Evolutionary conservation across 2,113 vertebrate genomes (phyloP).

Genomic region (Galbula dea): DNA sequence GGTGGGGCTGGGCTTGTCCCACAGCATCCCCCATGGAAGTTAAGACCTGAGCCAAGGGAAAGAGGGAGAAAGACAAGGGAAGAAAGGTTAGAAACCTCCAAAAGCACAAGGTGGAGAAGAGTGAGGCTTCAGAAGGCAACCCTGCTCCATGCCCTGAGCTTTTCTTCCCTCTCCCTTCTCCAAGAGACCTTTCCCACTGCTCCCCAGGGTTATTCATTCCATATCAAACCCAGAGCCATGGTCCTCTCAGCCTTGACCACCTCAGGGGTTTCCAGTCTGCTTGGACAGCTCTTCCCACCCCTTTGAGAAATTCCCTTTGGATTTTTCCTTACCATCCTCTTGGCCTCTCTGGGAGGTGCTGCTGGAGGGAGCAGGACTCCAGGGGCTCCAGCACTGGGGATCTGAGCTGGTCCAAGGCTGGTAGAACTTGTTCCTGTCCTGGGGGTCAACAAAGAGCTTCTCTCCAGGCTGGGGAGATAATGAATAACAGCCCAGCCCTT

Average conservation of each 20-base stretch:
- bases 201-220: neutral
- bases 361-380: fast-evolving
- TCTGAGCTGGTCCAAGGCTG: neutral
- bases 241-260: neutral
- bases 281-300: neutral
- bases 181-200: neutral
- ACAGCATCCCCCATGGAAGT: fast-evolving
- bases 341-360: neutral
- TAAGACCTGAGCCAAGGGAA: neutral
- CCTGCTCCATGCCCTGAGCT: too few species aligned
- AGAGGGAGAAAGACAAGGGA: too few species aligned
- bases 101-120: neutral
- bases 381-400: fast-evolving
- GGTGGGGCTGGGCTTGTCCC: neutral
- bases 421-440: neutral
- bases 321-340: neutral
- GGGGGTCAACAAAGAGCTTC: neutral
- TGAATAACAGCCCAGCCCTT: constrained; percentile 17
- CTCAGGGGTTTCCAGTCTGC: fast-evolving
- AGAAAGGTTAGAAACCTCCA: fast-evolving
- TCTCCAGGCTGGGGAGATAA: neutral
- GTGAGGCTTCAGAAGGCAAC: too few species aligned
- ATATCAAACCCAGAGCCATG: fast-evolving
- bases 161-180: neutral
- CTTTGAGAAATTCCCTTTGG: neutral